Evolutionary conservation across 2,888 invertebrate species (phyloP).

Genomic region (Temnothorax ravouxi): DNA sequence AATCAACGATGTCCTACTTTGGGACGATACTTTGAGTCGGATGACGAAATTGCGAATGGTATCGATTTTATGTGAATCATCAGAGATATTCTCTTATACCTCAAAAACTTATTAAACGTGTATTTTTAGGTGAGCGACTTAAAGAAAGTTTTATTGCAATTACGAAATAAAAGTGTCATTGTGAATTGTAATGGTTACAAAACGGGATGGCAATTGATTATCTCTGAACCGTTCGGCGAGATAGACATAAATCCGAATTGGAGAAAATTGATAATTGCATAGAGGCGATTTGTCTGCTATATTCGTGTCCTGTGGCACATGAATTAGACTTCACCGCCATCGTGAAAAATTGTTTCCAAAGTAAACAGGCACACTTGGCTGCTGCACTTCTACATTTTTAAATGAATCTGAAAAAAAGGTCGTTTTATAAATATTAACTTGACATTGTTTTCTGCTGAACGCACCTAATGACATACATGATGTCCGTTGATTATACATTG

Average conservation of each 20-base stretch:
- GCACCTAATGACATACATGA: no score
- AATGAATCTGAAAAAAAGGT: slow-evolving; percentile 68
- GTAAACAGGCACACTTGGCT: slow-evolving; percentile 77
- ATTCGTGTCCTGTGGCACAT: slow-evolving; percentile 79
- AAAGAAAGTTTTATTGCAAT: slow-evolving; percentile 75
- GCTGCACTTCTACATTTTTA: slow-evolving; percentile 80
- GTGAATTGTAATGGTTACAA: slow-evolving; percentile 79
- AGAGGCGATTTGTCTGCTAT: slow-evolving; percentile 76
- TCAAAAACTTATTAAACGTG: background rate
- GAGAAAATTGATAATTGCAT: slow-evolving; percentile 79
- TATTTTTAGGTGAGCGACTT: slow-evolving; percentile 77
- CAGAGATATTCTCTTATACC: background rate
- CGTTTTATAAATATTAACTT: slow-evolving; percentile 53
- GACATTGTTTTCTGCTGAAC: no score
- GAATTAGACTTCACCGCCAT: slow-evolving; percentile 76
- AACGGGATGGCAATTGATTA: slow-evolving; percentile 80
- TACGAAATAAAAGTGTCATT: slow-evolving; percentile 73
- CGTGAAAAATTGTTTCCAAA: slow-evolving; percentile 76
- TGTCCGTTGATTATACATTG: no score
- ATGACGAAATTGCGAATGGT: slow-evolving; percentile 80
- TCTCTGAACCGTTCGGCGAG: slow-evolving; percentile 78
- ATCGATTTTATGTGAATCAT: background rate
- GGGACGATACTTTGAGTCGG: slow-evolving; percentile 76
- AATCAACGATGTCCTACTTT: slow-evolving; percentile 77
- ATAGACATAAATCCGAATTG: slow-evolving; percentile 71